These are phyloP conservation scores for Chelonus insularis DNA, from an alignment of 1,140 invertebrate species.

Conservation along the genomic window DNA sequence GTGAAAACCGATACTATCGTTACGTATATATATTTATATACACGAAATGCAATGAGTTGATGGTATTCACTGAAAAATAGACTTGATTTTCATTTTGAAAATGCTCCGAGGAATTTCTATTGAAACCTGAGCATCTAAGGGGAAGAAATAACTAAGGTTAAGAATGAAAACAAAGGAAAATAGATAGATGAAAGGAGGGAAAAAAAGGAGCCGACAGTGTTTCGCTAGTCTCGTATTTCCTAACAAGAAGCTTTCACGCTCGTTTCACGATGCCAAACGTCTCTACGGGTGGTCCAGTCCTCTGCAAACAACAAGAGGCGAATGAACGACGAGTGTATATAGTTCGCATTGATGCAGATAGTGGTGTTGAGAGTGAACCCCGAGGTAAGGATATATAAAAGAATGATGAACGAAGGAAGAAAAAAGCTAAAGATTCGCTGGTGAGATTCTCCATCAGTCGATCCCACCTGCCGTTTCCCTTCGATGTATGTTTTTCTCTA, in stretches of 20 bases:
- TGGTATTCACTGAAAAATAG: too few relatives aligned
- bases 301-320: constrained; percentile 26
- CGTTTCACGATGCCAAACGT: constrained; percentile 28
- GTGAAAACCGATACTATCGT: background rate
- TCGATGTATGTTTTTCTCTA: background rate
- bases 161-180: background rate
- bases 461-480: constrained; percentile 1
- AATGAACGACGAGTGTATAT: background rate
- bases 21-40: too few relatives aligned
- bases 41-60: too few relatives aligned
- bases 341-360: constrained; percentile 5
- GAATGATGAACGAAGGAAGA: background rate
- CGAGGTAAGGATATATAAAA: background rate
- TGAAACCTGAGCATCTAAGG: background rate
- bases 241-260: constrained; percentile 36
- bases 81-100: too few relatives aligned
- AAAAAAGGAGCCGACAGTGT: background rate
- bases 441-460: background rate
- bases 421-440: background rate
- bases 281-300: constrained; percentile 28
- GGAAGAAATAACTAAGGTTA: background rate
- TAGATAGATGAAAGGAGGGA: background rate
- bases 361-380: constrained; percentile 1
- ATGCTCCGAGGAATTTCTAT: too few relatives aligned
- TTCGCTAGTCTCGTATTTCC: constrained; percentile 28